phyloP scores from a whole-genome alignment of 2,888 invertebrate genomes.

The Dicycla oo region DNA sequence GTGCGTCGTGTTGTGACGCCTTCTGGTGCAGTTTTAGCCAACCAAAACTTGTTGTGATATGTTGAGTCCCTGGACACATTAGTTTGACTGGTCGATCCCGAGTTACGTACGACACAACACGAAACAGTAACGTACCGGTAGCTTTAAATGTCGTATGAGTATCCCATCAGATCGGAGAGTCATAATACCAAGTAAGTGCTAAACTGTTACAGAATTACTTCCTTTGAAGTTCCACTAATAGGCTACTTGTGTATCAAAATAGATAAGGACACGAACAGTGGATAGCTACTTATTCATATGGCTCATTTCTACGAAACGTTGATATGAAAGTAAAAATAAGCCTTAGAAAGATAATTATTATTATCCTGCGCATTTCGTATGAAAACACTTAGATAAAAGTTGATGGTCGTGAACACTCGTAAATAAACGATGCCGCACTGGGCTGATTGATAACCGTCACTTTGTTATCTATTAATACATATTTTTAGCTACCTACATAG shows the following conservation, averaged over 20 bases:
- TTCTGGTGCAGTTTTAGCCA: too few relatives aligned
- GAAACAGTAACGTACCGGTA: background rate
- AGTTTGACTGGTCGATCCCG: background rate
- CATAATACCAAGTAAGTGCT: background rate
- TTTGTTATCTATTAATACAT: constrained; percentile 2
- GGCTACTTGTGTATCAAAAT: background rate
- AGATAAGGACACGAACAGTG: constrained; percentile 22
- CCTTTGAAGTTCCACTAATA: background rate
- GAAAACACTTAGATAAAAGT: constrained; percentile 17
- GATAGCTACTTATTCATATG: constrained; percentile 14
- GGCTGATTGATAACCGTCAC: background rate
- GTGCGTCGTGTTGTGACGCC: too few relatives aligned
- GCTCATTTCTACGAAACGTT: constrained; percentile 23
- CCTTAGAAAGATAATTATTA: constrained; percentile 31
- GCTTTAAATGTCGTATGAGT: background rate
- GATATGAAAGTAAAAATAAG: constrained; percentile 21
- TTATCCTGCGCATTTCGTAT: constrained; percentile 22
- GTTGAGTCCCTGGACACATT: background rate
- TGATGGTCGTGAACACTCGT: constrained; percentile 27
- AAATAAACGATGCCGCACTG: background rate
- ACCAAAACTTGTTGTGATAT: background rate
- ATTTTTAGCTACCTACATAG: background rate
- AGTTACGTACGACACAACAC: background rate
- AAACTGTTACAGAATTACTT: background rate
- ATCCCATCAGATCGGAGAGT: background rate